Evolutionary conservation across 1,140 invertebrate genomes (phyloP).

Genomic region (Philaenus spumarius): DNA sequence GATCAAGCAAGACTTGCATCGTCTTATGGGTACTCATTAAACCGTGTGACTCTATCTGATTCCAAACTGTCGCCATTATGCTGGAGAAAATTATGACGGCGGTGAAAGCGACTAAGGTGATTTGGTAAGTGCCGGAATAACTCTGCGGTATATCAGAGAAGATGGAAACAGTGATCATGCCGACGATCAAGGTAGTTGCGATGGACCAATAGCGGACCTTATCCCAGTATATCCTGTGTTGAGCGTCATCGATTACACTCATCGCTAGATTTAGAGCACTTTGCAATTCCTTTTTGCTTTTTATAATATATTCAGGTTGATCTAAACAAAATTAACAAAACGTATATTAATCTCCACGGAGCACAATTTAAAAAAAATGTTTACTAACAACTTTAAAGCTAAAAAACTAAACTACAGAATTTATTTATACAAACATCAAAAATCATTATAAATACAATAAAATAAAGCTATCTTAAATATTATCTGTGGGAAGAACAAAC

Average conservation of each 20-base stretch:
- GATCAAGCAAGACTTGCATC: slow-evolving; percentile 12
- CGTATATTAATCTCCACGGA: no score
- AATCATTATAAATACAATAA: no score
- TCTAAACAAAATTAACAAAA: not conserved
- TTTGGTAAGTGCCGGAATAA: slow-evolving; percentile 7
- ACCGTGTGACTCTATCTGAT: slow-evolving; percentile 11
- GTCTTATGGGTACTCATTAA: not conserved
- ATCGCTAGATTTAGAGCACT: slow-evolving; percentile 20
- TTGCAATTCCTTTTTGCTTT: not conserved
- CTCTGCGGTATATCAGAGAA: slow-evolving; percentile 11
- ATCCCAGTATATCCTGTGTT: slow-evolving; percentile 11
- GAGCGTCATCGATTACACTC: slow-evolving; percentile 19
- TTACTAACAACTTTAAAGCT: no score
- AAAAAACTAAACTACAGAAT: no score
- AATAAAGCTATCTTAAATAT: no score
- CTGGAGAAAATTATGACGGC: slow-evolving; percentile 4
- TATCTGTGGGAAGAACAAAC: no score
- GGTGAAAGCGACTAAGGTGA: not conserved
- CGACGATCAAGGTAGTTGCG: slow-evolving; percentile 10
- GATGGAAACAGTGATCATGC: not conserved
- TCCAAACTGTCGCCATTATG: slow-evolving; percentile 17
- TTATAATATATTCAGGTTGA: not conserved
- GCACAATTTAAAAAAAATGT: no score
- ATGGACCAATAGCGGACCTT: slow-evolving; percentile 19
- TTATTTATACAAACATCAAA: no score